Percentiles rank a stretch among this genome's conserved stretches.
These are phyloP conservation scores for Dicrurus megarhynchus DNA, from an alignment of 2,113 vertebrate species.

Conservation along the genomic window DNA sequence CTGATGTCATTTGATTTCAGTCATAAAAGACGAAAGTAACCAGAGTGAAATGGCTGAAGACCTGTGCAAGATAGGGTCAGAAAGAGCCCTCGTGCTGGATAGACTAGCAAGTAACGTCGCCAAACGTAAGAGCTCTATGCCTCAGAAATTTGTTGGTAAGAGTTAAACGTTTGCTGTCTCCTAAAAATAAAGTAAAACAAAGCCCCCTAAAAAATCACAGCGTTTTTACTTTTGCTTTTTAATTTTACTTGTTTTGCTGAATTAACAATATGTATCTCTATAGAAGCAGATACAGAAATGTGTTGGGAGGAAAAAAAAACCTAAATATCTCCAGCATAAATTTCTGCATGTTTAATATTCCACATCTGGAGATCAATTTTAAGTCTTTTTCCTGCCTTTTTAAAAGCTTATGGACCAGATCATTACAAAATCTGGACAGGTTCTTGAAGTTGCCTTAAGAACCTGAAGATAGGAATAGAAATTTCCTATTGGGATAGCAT, in stretches of 20 bases:
- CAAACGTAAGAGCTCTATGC: conserved; percentile 99
- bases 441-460: neutral
- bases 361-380: neutral
- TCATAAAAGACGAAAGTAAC: conserved; percentile 98
- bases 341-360: neutral
- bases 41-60: conserved; percentile 97
- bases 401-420: neutral
- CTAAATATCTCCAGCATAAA: neutral
- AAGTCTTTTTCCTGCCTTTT: neutral
- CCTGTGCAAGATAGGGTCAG: conserved; percentile 93
- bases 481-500: neutral
- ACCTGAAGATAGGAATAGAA: neutral
- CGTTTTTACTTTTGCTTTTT: neutral
- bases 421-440: neutral
- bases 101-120: conserved; percentile 99
- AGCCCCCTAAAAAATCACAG: neutral
- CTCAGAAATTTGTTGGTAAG: conserved; percentile 99
- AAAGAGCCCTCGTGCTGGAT: conserved; percentile 98
- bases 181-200: conserved; percentile 35
- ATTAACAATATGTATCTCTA: neutral
- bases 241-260: neutral
- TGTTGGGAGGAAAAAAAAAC: neutral
- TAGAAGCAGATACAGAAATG: neutral
- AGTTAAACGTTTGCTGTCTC: conserved; percentile 88
- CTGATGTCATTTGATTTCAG: conserved; percentile 90